Evolutionary conservation across 2,888 invertebrate genomes (phyloP), one percentile per base, ranked within the genome.

Genomic region (Gari tellinella): DNA sequence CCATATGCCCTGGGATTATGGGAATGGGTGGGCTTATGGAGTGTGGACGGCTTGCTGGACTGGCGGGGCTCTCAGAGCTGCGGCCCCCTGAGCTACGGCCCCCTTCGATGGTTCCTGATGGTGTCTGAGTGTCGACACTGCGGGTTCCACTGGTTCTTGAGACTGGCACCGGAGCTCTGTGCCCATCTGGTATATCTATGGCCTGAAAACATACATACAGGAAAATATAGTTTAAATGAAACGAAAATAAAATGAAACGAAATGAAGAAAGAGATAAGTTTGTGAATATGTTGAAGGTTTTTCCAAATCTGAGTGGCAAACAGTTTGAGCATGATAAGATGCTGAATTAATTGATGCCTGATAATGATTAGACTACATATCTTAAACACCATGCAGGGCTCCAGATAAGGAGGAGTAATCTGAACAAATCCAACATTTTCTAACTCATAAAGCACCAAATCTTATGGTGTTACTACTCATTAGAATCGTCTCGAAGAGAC

Each of bases 111-210:
- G 76, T 81, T 5, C 88, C 89, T 72, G 95, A 95, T 23, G 96
- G 96, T 15, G 97, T 96, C 93, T 96, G 97, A 15, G 97, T 96
- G 92, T 96, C 95, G 70, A 96, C 95, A 67, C 95, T 96, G 73
- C 96, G 94, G 56, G 94, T 94, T 49, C 84, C 82, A 75, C 83
- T 85, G 23, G 93, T 93, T 19, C 82, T 73, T 19, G 82, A 52
- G 88, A 96, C 96, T 5, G 96, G 95, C 68, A 96, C 93, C 3
- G 97, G 97, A 14, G 96, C 96, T 74, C 96, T 94, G 90, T 96
- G 96, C 15, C 97, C 97, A 93, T 97, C 97, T 2, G 96, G 96
- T 65, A 96, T 94, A 93, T 95, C 94, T 38, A 48, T 46, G 15
- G 53, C 45, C 55, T 63, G 46, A n/a, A 46, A 63, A n/a, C 14